Evolutionary conservation across 2,113 vertebrate species (phyloP), one percentile per base, ranked within the genome.

Genomic region (Entomyzon cyanotis): DNA sequence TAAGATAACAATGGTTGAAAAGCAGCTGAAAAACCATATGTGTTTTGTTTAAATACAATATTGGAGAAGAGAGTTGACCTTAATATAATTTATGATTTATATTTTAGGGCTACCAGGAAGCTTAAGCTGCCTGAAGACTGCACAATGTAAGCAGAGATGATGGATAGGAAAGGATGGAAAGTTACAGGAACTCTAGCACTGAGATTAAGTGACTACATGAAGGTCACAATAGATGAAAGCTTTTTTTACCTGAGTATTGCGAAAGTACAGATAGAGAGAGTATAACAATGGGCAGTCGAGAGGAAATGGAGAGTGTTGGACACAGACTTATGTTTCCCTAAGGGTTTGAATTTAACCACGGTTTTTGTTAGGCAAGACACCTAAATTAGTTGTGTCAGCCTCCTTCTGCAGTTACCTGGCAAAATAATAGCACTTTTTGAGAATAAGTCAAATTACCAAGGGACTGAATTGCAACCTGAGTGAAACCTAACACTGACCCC

Each of bases 61-160:
- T 39, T 77, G 31, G 64, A 92, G 37, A 91, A 55, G 31, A 56
- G 12, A 81, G n/a, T 81, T 92, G 46, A 85, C 70, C 70, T 92
- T 71, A 95, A 90, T 83, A 80, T 50, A 92, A 74, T 92, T 91
- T 79, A 87, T 71, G 33, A 79, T 71, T 93, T 90, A 41, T 73
- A 76, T 75, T 90, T 91, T 53, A 90, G 63, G 65, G 59, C 37
- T 77, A 94, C 50, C 63, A 80, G 71, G 71, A 93, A 92, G 50
- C 41, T 79, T 87, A 95, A 90, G 23, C 20, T 85, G 46, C 37
- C 50, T 86, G 58, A 94, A 88, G 67, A 60, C 74, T 84, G 71
- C 59, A 56, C 7, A 77, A 12, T 46, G 18, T 77, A 88, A 95
- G 63, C n/a, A 92, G 31, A 85, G 15, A 83, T 73, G 85, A 83